phyloP scores from a whole-genome alignment of 37 sponge, comb jelly and placozoan species.

The Eunapius fragilis region DNA sequence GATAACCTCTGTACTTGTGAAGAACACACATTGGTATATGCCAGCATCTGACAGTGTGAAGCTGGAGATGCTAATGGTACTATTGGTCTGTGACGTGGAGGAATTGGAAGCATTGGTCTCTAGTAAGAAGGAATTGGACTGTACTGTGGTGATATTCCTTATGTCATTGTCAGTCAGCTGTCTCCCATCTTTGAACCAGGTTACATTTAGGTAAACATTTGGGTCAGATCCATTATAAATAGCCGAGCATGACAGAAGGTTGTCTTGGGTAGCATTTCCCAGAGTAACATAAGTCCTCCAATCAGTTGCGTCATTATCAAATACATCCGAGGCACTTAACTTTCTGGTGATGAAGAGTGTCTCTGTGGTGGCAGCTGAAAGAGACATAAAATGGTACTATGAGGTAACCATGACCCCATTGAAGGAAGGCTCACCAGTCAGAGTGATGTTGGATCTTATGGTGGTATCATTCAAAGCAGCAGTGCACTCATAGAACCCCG shows the following conservation, averaged over 20 bases:
- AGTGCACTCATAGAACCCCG: slow-evolving; percentile 33
- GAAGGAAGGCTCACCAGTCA: background rate
- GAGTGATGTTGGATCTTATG: slow-evolving; percentile 3
- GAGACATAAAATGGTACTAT: background rate
- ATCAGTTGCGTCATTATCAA: background rate
- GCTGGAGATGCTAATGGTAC: background rate
- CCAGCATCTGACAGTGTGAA: slow-evolving; percentile 29
- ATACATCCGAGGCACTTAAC: background rate
- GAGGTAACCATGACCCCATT: background rate
- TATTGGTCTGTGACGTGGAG: background rate
- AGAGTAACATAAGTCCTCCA: background rate
- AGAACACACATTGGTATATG: slow-evolving; percentile 51
- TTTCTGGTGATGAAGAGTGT: background rate
- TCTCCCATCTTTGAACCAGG: slow-evolving; percentile 29
- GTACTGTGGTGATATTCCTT: background rate
- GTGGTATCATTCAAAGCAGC: slow-evolving; percentile 10
- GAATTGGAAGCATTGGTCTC: background rate
- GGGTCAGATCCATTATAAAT: background rate
- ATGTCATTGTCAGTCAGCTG: background rate
- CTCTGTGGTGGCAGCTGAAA: background rate
- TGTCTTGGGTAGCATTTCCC: too few relatives aligned
- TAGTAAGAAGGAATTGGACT: background rate
- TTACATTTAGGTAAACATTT: slow-evolving; percentile 2
- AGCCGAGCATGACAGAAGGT: background rate
- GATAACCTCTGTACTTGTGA: slow-evolving; percentile 21